Base-by-base conservation (phyloP, 2,888 invertebrate genomes). In the Acronicta aceris region DNA sequence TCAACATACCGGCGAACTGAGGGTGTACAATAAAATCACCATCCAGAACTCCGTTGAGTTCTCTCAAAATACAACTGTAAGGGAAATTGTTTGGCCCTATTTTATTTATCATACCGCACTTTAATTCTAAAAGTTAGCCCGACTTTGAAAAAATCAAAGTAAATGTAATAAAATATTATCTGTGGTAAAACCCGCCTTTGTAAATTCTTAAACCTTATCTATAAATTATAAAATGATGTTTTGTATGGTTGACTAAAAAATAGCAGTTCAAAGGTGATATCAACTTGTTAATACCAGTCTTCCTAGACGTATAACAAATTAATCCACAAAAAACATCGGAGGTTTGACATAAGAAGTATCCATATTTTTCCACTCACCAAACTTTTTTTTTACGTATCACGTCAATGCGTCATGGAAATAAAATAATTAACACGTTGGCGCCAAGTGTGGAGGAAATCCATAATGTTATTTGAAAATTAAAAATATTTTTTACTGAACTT, bases 401-500 rank as follows among this genome's bases (percentile, higher is more conserved):
- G 21, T 17, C 5, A 21, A 48, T 51, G 7, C 0, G 9, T 48
- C 56, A 50, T 47, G 5, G 12, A 12, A 38, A 10, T 42, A 3
- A 12, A 38, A 10, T 42, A 3, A 61, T 71, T 57, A 71, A 38
- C 49, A 50, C 15, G 38, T 33, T 21, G 40, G n/a, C 49, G 56
- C 25, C 43, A 65, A 71, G 17, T 41, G 21, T 57, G 53, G 53
- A 25, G 41, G 40, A 52, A 50, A 40, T 36, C 8, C 27, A 53
- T 52, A 45, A 41, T 52, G 7, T 10, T 38, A 13, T 49, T 40
- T 10, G 15, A n/a, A 13, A 49, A 21, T 33, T 10, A 13, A 13
- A 38, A 38, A 38, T 38, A 38, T 38, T n/a, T 36, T 36, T 36
- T 36, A 10, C 8, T 30, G 7, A 10, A 10, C 10, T 30, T 2